Conservation (phyloP, 2,888 invertebrate species). For the Brachypterus glaber region DNA sequence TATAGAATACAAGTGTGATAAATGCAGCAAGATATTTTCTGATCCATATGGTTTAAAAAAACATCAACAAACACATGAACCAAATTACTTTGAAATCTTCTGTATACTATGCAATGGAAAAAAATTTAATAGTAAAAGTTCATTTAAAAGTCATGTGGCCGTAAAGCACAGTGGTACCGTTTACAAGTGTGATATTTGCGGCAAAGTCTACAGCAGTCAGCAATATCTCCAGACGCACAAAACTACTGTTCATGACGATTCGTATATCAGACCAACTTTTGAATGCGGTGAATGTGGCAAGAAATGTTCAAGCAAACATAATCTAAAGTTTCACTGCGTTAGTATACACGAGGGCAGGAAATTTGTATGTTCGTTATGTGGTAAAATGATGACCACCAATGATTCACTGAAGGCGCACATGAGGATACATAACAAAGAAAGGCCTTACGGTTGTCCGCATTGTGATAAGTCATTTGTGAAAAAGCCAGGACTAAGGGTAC, state of each 20-base stretch:
- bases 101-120: neutral
- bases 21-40: constrained; percentile 37
- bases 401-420: constrained; percentile 14
- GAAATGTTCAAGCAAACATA: constrained; percentile 9
- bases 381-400: constrained; percentile 1
- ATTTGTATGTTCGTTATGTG: constrained; percentile 14
- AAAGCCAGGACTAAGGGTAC: constrained; percentile 26
- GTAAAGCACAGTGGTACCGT: neutral
- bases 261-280: neutral
- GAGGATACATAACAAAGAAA: constrained; percentile 28
- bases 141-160: neutral
- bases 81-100: constrained; percentile 44
- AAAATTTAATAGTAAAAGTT: neutral
- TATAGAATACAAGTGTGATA: no score
- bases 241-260: neutral
- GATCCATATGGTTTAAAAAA: constrained; percentile 39
- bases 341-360: constrained; percentile 17
- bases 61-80: constrained; percentile 45
- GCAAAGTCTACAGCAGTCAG: constrained; percentile 7
- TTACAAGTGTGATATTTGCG: constrained; percentile 6
- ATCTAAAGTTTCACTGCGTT: constrained; percentile 16
- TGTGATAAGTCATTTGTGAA: constrained; percentile 30
- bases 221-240: constrained; percentile 7
- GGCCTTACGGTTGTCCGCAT: constrained; percentile 27
- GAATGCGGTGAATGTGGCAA: neutral